Evolutionary conservation across 2,113 vertebrate species (phyloP).

Genomic region (Bolborhynchus lineola): DNA sequence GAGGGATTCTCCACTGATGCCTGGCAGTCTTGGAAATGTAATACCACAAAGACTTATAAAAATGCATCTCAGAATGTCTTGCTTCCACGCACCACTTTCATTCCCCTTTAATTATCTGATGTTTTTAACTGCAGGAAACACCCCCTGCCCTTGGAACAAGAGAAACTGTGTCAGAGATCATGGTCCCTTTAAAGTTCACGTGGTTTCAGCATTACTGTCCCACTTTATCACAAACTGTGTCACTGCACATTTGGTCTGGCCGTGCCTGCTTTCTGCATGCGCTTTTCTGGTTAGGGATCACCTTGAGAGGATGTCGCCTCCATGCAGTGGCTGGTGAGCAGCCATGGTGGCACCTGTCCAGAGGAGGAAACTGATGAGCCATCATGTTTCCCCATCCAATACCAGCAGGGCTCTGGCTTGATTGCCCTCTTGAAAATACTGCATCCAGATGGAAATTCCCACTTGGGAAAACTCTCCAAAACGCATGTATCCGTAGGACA

Average conservation of each 20-base stretch:
- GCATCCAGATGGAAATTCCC: constrained; percentile 48
- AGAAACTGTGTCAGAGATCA: background rate
- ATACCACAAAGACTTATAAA: background rate
- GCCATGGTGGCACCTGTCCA: constrained; percentile 34
- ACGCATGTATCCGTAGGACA: background rate
- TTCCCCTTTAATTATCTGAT: background rate
- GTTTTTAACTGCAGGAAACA: background rate
- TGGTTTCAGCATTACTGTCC: background rate
- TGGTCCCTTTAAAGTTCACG: background rate
- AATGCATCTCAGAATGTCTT: background rate
- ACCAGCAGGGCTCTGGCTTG: constrained; percentile 23
- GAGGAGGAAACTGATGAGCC: background rate
- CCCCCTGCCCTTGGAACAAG: background rate
- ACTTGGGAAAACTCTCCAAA: background rate
- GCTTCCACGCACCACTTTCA: background rate
- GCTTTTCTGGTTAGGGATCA: constrained; percentile 24
- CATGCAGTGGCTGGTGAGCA: background rate
- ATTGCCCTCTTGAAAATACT: constrained; percentile 17
- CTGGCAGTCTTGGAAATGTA: background rate
- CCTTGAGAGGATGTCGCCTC: background rate
- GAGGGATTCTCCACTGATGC: background rate
- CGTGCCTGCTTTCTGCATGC: background rate
- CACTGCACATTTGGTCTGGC: background rate
- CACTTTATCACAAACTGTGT: background rate
- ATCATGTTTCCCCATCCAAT: constrained; percentile 10